Base-by-base conservation (phyloP, 2,113 vertebrate species). In the Boulengeromyrus knoepffleri region DNA sequence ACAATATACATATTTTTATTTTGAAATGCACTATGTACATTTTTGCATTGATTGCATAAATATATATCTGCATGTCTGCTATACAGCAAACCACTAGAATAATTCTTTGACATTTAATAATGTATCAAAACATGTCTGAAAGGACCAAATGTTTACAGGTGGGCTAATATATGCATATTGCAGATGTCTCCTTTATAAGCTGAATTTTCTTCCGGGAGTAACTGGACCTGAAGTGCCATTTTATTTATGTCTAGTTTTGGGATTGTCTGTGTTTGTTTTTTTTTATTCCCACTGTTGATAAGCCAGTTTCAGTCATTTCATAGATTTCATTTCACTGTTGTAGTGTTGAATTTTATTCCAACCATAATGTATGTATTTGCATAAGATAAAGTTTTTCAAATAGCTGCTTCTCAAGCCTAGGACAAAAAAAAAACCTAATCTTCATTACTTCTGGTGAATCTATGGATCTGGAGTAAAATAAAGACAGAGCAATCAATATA, bases 211-310 rank as follows among this genome's bases (percentile, higher is more conserved):
- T 47, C 39, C 15, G 9, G 85, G 85, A 87, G n/a, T 53, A 87
- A 87, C 49, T 53, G 49, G 86, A 87, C 86, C 49, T 87, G 12
- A 87, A 53, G 17, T 87, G 50, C 86, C 50, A 49, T 87, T 87
- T 36, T 87, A n/a, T 87, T 39, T 53, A 31, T 31, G 31, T 50
- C 27, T 87, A 17, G 7, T 10, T 56, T 87, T 87, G 5, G 15
- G 17, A 2, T 53, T 42, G 31, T 87, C 24, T 58, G 74, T 80
- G 74, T 80, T 77, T 74, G 0, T 45, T 50, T 86, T 21, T 47
- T n/a, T 53, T 58, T 21, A 87, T 87, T 53, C 5, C 21, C n/a
- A 39, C 4, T 70, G 62, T 66, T 66, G 27, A 42, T 53, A 56
- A 21, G 27, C 86, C 13, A 39, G 49, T 87, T 53, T 31, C n/a